Base-by-base conservation (phyloP, 2,113 vertebrate species). In the Cervus canadensis region DNA sequence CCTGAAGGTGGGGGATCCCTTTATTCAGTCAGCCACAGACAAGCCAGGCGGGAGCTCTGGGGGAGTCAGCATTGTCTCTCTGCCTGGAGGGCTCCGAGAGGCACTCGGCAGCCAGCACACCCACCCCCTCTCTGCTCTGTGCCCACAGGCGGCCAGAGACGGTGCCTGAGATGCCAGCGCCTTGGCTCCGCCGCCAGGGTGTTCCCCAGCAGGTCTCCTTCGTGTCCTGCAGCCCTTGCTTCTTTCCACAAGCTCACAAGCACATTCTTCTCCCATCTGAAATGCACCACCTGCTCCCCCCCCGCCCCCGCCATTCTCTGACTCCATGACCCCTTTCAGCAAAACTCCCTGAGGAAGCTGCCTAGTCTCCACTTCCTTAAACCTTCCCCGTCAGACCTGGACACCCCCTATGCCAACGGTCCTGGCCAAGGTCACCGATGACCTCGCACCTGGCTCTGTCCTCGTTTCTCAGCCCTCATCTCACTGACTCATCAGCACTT, bases 231-330 rank as follows among this genome's bases (percentile, higher is more conserved):
- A 1, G 45, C 62, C 11, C 45, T 67, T 7, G 56, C 28, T 10
- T 36, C 14, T 9, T 26, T 16, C 40, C 60, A 36, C 30, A 25
- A 2, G 48, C 11, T 23, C 0, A 2, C 1, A 4, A n/a, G 52
- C 25, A 5, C 2, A 1, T 2, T 13, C 2, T 33, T 28, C 62
- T 60, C 62, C 50, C 7, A 6, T 21, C 52, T 23, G 91, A 45
- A 36, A 81, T 15, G 48, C 45, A 30, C 74, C 5, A 13, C 12
- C 50, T 1, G 3, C 50, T 2, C 50, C 50, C 15, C 15, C 50
- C 3, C 64, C 16, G 9, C 1, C 91, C 0, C 62, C 2, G 40
- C 33, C 33, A 9, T 25, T 28, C 52, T 30, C 64, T 14, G 12
- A 57, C 59, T 3, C 57, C 54, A 23, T 28, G 0, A 7, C 40